phyloP scores from a whole-genome alignment of 2,113 vertebrate species.

The Phyllostomus hastatus region DNA sequence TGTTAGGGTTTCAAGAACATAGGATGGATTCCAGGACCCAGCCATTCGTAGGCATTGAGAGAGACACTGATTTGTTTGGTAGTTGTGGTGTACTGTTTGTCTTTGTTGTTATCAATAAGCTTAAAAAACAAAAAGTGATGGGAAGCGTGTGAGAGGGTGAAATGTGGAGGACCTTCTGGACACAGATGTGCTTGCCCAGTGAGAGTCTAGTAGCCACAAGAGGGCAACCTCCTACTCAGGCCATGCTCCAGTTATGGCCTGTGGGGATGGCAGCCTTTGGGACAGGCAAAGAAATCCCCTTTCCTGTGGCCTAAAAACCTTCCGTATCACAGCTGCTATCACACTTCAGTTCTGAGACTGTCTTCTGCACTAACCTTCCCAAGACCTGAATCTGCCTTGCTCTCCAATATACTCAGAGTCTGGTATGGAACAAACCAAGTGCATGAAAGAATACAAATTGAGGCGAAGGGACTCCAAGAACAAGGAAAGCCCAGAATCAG shows the following conservation, averaged over 20 bases:
- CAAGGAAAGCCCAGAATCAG: not conserved
- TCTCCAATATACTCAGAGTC: not conserved
- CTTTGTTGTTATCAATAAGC: not conserved
- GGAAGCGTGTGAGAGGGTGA: not conserved
- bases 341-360: not conserved
- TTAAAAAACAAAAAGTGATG: not conserved
- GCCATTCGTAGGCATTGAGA: not conserved
- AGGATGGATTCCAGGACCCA: not conserved
- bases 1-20: not conserved
- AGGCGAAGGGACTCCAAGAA: not conserved
- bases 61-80: not conserved
- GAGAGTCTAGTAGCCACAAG: not conserved
- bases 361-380: not conserved
- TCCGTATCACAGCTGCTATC: not conserved
- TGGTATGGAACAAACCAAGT: not conserved
- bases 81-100: not conserved
- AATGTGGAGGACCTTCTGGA: not conserved
- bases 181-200: not conserved
- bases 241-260: not conserved
- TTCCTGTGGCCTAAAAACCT: not conserved
- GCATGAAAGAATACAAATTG: not conserved
- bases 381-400: not conserved
- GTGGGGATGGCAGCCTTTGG: not conserved
- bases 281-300: not conserved
- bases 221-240: not conserved